phyloP scores from a whole-genome alignment of 1,140 invertebrate species.

The Nebria ingens region DNA sequence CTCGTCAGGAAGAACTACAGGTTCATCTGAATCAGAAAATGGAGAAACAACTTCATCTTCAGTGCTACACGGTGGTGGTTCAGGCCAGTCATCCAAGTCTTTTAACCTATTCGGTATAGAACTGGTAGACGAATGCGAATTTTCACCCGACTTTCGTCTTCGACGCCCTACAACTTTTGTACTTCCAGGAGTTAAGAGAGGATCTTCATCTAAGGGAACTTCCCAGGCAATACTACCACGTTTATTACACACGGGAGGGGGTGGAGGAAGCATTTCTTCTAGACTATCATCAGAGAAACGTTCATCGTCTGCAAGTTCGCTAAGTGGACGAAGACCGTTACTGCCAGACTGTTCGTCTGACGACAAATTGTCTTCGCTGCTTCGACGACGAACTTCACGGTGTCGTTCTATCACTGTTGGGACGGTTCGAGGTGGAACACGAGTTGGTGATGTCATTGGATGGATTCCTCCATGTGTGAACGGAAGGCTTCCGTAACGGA shows the following conservation, averaged over 20 bases:
- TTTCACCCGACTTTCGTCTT: constrained; percentile 46
- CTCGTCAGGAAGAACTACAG: constrained; percentile 37
- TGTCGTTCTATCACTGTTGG: constrained; percentile 60
- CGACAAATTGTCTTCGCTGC: constrained; percentile 25
- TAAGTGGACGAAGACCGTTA: constrained; percentile 20
- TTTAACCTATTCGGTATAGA: constrained; percentile 46
- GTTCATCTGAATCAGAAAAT: constrained; percentile 51
- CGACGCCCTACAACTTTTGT: constrained; percentile 55
- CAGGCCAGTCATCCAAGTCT: constrained; percentile 54
- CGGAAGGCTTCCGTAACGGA: constrained; percentile 55
- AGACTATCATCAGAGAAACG: constrained; percentile 74
- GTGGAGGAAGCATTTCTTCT: constrained; percentile 57
- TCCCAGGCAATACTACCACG: constrained; percentile 73
- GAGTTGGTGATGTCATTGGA: constrained; percentile 36
- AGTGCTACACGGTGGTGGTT: constrained; percentile 51
- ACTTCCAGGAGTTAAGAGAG: constrained; percentile 57
- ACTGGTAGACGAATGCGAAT: constrained; percentile 46
- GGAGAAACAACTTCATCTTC: constrained; percentile 55
- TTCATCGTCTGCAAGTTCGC: constrained; percentile 49
- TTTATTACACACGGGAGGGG: constrained; percentile 47
- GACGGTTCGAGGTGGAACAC: constrained; percentile 55
- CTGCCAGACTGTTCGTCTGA: constrained; percentile 24
- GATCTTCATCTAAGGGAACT: constrained; percentile 61
- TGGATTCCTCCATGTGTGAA: constrained; percentile 33
- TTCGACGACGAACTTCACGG: constrained; percentile 58